Conservation (phyloP, 2,797 vertebrate species). For the Halcyon smyrnensis region DNA sequence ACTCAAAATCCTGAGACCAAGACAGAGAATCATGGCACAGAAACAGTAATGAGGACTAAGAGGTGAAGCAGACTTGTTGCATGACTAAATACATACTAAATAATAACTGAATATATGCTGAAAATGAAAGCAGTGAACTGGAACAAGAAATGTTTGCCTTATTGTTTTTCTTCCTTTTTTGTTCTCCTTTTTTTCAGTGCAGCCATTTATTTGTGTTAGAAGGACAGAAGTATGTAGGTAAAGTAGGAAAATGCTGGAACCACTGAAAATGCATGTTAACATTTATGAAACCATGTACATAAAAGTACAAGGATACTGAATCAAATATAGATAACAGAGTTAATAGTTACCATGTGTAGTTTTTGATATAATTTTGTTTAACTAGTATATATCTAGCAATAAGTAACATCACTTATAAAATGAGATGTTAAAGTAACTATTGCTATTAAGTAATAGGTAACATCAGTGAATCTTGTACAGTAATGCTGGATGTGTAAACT, state of each 20-base stretch:
- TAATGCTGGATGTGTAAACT: not conserved
- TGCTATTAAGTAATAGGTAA: not conserved
- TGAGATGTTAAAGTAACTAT: not conserved
- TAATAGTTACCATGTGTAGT: not conserved
- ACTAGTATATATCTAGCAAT: not conserved
- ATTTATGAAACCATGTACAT: not conserved
- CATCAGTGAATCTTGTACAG: not conserved
- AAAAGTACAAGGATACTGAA: not conserved
- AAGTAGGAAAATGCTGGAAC: not conserved
- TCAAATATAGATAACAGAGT: not conserved
- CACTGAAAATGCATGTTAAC: not conserved
- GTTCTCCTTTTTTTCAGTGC: not conserved
- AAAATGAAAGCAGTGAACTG: not conserved
- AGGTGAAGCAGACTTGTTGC: not conserved
- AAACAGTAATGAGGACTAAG: not conserved
- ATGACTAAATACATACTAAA: not conserved
- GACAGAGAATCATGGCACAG: not conserved
- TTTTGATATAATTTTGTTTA: not conserved
- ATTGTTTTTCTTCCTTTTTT: not conserved
- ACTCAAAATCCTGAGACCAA: not conserved
- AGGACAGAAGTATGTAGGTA: not conserved
- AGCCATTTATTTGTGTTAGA: not conserved
- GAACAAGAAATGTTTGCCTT: not conserved
- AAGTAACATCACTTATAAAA: not conserved
- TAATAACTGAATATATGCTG: not conserved